A percentile compares a stretch with the other conserved stretches of the same genome.
These are phyloP conservation scores for Scaptodrosophila lebanonensis DNA, from an alignment of 1,140 invertebrate genomes.

Conservation along the genomic window DNA sequence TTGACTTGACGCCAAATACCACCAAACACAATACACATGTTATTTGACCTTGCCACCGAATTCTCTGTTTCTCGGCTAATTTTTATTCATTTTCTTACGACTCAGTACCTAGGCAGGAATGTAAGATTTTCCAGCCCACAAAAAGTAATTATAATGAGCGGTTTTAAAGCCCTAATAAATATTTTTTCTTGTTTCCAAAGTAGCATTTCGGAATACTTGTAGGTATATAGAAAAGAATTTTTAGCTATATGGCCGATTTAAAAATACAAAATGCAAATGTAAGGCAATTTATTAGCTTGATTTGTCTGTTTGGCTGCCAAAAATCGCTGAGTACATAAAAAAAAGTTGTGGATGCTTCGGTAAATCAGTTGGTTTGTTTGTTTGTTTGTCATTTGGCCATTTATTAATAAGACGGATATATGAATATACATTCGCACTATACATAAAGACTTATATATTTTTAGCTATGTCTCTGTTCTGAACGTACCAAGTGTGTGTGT, in stretches of 20 bases:
- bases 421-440: no score
- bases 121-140: no score
- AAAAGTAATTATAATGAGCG: no score
- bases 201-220: conserved; percentile 7
- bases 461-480: conserved; percentile 32
- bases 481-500: conserved; percentile 8
- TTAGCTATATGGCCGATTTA: no score
- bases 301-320: conserved; percentile 51
- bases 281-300: conserved; percentile 47
- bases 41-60: conserved; percentile 57
- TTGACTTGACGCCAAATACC: conserved; percentile 40
- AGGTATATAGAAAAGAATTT: no score
- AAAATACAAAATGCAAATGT: conserved; percentile 15
- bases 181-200: no score
- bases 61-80: no score
- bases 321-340: conserved; percentile 3
- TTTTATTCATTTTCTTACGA: no score
- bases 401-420: conserved; percentile 55
- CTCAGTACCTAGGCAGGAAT: no score
- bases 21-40: neutral
- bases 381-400: conserved; percentile 27
- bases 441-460: no score
- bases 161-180: no score
- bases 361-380: conserved; percentile 51
- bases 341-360: conserved; percentile 24